Evolutionary conservation across 2,113 vertebrate genomes (phyloP).

Genomic region (Grammatotria lemairii): DNA sequence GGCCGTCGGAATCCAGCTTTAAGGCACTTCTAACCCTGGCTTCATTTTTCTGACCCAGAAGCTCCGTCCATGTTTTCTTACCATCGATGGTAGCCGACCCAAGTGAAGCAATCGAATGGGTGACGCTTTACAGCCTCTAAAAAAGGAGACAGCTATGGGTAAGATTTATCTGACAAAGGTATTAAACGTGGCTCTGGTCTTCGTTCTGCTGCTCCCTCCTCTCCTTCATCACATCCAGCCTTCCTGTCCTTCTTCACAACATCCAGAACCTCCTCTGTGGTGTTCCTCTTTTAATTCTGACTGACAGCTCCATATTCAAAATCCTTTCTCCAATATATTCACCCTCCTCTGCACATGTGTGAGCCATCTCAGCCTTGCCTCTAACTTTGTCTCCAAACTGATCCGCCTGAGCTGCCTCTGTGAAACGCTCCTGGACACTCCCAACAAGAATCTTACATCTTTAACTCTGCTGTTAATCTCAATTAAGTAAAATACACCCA

Average conservation of each 20-base stretch:
- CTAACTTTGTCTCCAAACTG: neutral
- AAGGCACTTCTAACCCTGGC: neutral
- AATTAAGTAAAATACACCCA: neutral
- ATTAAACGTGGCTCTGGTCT: neutral
- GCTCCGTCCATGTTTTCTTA: neutral
- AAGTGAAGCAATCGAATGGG: neutral
- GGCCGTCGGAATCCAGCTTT: neutral
- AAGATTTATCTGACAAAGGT: neutral
- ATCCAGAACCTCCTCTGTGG: neutral
- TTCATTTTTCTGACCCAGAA: neutral
- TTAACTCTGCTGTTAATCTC: neutral
- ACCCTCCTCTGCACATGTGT: neutral
- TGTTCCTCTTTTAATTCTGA: neutral
- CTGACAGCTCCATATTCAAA: neutral
- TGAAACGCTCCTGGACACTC: neutral
- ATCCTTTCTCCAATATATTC: neutral
- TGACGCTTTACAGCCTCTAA: neutral
- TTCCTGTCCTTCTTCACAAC: neutral
- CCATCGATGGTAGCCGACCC: neutral
- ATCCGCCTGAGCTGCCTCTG: accelerated
- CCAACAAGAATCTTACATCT: neutral
- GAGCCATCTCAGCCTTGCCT: neutral
- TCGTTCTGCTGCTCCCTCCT: neutral
- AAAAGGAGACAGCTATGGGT: neutral
- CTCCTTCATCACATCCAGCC: neutral